Evolutionary conservation across 2,888 invertebrate genomes (phyloP).

Genomic region (Drosophila kokeensis): DNA sequence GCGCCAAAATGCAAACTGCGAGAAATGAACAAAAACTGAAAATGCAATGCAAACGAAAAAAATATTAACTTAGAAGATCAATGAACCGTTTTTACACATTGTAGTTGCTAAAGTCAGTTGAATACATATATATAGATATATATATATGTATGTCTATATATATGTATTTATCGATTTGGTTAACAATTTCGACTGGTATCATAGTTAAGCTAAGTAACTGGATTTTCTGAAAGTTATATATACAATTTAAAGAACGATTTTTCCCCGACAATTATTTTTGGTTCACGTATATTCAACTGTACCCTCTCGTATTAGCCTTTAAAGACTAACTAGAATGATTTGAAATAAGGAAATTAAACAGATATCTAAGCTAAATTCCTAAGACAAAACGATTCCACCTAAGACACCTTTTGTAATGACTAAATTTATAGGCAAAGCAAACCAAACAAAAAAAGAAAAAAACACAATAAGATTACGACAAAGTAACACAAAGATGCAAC

Average conservation of each 20-base stretch:
- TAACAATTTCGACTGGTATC: conserved; percentile 71
- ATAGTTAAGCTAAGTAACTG: conserved; percentile 73
- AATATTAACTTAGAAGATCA: conserved; percentile 19
- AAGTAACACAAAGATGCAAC: conserved; percentile 36
- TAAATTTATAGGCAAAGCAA: conserved; percentile 69
- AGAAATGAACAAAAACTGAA: conserved; percentile 42
- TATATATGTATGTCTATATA: neutral
- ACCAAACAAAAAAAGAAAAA: conserved; percentile 29
- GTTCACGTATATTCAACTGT: conserved; percentile 26
- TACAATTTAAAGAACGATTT: conserved; percentile 19
- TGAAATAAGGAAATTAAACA: conserved; percentile 71
- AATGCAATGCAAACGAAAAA: conserved; percentile 20
- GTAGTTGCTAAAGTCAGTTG: conserved; percentile 55
- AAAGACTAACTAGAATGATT: conserved; percentile 76
- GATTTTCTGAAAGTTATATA: conserved; percentile 30
- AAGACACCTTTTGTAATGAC: conserved; percentile 76
- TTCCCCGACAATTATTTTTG: conserved; percentile 15
- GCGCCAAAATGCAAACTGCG: conserved; percentile 67
- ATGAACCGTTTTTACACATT: conserved; percentile 30
- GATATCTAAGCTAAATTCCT: conserved; percentile 80
- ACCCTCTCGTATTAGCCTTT: conserved; percentile 63
- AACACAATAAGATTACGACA: conserved; percentile 37
- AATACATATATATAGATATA: conserved; percentile 20
- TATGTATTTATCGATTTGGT: conserved; percentile 53
- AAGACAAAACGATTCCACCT: conserved; percentile 81